Percentiles rank a stretch among this genome's conserved stretches.
Evolutionary conservation across 2,113 vertebrate species (phyloP).

Genomic region (Casuarius casuarius): DNA sequence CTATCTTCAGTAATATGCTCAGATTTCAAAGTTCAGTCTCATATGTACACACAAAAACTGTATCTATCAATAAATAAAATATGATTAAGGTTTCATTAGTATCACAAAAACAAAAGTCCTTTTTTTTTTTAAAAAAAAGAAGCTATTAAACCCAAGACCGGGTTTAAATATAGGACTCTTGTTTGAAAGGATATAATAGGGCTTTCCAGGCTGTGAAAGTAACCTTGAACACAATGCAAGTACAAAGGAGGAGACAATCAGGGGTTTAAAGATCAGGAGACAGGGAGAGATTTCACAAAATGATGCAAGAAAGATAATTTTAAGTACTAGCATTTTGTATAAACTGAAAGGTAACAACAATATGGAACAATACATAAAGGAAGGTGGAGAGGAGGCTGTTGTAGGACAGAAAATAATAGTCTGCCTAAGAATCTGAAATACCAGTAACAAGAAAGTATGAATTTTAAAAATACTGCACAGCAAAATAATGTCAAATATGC

Average conservation of each 20-base stretch:
- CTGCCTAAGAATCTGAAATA: neutral
- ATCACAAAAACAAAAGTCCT: neutral
- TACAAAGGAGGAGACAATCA: neutral
- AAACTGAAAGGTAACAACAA: neutral
- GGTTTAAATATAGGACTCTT: neutral
- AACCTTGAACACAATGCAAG: neutral
- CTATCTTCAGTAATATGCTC: too few species aligned
- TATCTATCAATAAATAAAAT: neutral
- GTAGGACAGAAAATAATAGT: neutral
- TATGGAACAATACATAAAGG: neutral
- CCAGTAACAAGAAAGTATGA: neutral
- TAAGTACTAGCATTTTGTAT: neutral
- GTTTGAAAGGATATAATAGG: neutral
- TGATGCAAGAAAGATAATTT: neutral
- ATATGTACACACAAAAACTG: neutral
- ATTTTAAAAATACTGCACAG: neutral
- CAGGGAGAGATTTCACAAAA: neutral
- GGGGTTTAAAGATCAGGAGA: neutral
- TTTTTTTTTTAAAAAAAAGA: neutral
- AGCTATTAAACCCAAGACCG: neutral
- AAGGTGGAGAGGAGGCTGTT: neutral
- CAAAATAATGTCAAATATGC: neutral
- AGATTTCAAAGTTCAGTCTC: neutral
- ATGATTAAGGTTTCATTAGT: neutral
- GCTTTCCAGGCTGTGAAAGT: neutral